phyloP scores from a whole-genome alignment of 2,888 invertebrate species.

The Rhynchonema sp. region DNA sequence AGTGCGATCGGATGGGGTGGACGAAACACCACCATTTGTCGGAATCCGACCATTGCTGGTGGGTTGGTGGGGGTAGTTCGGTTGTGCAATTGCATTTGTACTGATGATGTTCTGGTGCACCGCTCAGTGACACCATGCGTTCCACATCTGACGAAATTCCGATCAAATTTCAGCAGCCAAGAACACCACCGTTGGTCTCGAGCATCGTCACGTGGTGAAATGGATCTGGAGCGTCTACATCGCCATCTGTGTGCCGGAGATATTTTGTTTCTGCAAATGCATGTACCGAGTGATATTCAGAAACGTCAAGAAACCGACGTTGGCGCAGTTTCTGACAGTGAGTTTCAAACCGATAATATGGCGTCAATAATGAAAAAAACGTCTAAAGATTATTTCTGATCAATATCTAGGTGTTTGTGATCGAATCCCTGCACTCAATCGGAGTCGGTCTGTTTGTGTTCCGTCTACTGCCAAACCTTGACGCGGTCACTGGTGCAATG shows the following conservation, averaged over 20 bases:
- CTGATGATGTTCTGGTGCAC: background rate
- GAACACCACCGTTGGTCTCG: constrained; percentile 18
- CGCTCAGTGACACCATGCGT: background rate
- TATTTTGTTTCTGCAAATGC: constrained; percentile 24
- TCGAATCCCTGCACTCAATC: constrained; percentile 68
- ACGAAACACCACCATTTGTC: constrained; percentile 22
- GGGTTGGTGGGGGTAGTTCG: background rate
- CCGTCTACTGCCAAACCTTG: constrained; percentile 67
- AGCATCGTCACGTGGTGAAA: constrained; percentile 21
- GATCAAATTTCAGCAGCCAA: constrained; percentile 13
- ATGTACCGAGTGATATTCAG: constrained; percentile 31
- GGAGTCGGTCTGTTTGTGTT: constrained; percentile 71
- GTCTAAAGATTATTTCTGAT: background rate
- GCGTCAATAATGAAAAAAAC: too few species aligned
- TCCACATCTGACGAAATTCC: too few species aligned
- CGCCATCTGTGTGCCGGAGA: constrained; percentile 29
- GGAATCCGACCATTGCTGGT: background rate
- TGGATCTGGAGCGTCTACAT: constrained; percentile 32
- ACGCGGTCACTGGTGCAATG: constrained; percentile 85
- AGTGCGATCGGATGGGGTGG: constrained; percentile 24
- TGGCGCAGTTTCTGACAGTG: constrained; percentile 20
- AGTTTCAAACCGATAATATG: too few species aligned
- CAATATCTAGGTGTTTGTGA: constrained; percentile 43
- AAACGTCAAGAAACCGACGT: constrained; percentile 22
- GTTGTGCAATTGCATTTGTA: background rate